phyloP scores from a whole-genome alignment of 2,113 vertebrate genomes.

The Bombycilla garrulus region DNA sequence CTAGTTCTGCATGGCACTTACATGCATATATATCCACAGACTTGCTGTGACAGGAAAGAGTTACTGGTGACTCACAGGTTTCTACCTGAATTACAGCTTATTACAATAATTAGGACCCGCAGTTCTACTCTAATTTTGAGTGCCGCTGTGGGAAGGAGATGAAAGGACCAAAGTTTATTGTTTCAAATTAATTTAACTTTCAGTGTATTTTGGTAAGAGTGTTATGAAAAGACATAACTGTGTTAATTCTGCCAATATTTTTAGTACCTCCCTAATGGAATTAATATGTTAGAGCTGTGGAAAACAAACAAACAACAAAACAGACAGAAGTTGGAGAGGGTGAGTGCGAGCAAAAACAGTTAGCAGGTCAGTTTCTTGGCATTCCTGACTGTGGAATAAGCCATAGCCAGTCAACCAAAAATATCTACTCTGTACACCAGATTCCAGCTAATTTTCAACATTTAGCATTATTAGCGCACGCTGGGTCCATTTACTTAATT shows the following conservation, averaged over 20 bases:
- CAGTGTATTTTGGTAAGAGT: neutral
- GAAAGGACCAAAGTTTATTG: neutral
- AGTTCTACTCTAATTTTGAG: neutral
- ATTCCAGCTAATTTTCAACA: neutral
- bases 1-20: neutral
- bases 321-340: neutral
- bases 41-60: neutral
- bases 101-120: neutral
- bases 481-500: neutral
- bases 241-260: neutral
- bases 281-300: neutral
- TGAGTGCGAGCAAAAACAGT: neutral
- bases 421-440: neutral
- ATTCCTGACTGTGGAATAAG: neutral
- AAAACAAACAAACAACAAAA: neutral
- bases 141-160: neutral
- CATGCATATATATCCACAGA: neutral
- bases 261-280: neutral
- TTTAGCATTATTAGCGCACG: neutral
- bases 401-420: neutral
- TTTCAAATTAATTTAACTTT: neutral
- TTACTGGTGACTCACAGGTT: neutral
- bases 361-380: neutral
- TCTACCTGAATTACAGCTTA: neutral
- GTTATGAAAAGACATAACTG: neutral